Conservation (phyloP, 2,113 vertebrate species). For the Porphyrio hochstetteri region DNA sequence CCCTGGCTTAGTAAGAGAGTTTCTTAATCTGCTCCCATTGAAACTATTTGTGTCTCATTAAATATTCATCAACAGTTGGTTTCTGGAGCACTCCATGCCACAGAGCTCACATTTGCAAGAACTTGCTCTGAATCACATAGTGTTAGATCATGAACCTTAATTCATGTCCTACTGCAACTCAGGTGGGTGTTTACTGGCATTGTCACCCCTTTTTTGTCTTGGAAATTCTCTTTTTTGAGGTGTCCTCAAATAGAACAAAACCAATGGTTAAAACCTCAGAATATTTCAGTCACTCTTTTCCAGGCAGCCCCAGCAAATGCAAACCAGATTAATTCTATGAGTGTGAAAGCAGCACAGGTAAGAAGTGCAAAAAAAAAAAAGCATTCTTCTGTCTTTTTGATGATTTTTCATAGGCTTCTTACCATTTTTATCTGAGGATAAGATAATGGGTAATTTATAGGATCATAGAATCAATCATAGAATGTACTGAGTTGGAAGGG, state of each 20-base stretch:
- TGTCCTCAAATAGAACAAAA: neutral
- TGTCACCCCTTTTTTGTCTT: neutral
- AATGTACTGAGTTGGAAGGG: too few species aligned
- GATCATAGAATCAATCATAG: too few species aligned
- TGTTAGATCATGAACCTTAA: neutral
- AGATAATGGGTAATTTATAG: too few species aligned
- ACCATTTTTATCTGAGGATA: too few species aligned
- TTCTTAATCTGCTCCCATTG: neutral
- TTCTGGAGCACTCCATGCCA: neutral
- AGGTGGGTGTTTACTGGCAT: neutral
- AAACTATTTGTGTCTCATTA: neutral
- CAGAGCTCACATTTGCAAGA: neutral
- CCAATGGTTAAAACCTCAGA: neutral
- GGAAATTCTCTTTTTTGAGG: neutral
- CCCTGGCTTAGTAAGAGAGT: neutral
- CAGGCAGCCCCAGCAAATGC: neutral
- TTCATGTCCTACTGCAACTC: neutral
- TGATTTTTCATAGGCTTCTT: neutral
- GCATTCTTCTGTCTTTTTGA: neutral
- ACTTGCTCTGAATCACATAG: neutral
- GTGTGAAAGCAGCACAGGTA: neutral
- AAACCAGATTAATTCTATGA: neutral
- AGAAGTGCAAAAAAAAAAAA: neutral
- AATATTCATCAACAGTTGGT: neutral
- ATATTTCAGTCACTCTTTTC: neutral